phyloP scores from a whole-genome alignment of 2,888 invertebrate species.

The Hypomecis punctinalis region DNA sequence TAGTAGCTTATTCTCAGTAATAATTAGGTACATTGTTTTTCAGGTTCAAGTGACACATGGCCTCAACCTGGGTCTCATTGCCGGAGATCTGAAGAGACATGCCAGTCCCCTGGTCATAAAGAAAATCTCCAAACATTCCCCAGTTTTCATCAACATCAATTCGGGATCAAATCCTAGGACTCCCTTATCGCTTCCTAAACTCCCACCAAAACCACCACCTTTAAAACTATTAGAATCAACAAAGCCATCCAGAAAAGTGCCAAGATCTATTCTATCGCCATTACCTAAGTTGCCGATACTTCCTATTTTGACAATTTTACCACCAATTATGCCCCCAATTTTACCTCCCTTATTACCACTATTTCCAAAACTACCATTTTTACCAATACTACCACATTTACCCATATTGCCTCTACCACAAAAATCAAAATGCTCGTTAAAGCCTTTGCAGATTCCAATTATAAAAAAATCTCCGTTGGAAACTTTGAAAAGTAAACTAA shows the following conservation, averaged over 20 bases:
- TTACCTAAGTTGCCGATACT: slow-evolving; percentile 45
- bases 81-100: slow-evolving; percentile 57
- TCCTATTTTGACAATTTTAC: slow-evolving; percentile 43
- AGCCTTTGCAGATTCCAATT: slow-evolving; percentile 53
- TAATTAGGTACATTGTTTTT: slow-evolving; percentile 38
- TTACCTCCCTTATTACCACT: slow-evolving; percentile 45
- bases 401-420: slow-evolving; percentile 35
- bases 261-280: slow-evolving; percentile 41
- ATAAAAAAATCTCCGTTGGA: slow-evolving; percentile 50
- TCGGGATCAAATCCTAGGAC: slow-evolving; percentile 44
- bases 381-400: slow-evolving; percentile 43
- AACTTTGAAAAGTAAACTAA: slow-evolving; percentile 50
- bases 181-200: slow-evolving; percentile 42
- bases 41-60: slow-evolving; percentile 50
- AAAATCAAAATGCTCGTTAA: slow-evolving; percentile 41
- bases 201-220: slow-evolving; percentile 46
- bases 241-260: slow-evolving; percentile 38
- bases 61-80: slow-evolving; percentile 57
- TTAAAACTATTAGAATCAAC: slow-evolving; percentile 28
- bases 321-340: slow-evolving; percentile 44
- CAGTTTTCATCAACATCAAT: slow-evolving; percentile 61
- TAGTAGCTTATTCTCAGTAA: too few relatives aligned
- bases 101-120: slow-evolving; percentile 56
- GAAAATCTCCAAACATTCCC: slow-evolving; percentile 55
- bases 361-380: slow-evolving; percentile 44